Evolutionary conservation across 2,797 vertebrate species (phyloP).

Genomic region (Chelonia mydas): DNA sequence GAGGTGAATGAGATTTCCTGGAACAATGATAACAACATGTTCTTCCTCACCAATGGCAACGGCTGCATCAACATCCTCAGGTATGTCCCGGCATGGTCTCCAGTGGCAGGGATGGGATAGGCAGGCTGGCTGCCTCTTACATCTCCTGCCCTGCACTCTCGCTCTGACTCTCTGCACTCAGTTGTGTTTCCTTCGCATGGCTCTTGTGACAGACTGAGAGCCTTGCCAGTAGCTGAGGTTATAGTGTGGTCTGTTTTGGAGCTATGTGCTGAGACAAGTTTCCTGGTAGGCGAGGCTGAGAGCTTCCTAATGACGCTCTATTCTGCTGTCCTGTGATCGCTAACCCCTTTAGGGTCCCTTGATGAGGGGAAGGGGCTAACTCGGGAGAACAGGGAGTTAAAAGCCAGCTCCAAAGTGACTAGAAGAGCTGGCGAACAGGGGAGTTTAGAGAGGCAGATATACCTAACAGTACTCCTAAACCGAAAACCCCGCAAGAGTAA

Average conservation of each 20-base stretch:
- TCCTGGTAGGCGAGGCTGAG: neutral
- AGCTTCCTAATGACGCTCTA: neutral
- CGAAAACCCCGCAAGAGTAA: neutral
- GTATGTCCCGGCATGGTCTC: conserved; percentile 61
- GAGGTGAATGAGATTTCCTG: conserved; percentile 99
- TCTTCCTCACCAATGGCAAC: conserved; percentile 97
- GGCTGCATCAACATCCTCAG: conserved; percentile 98
- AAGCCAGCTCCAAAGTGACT: neutral
- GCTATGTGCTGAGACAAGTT: neutral
- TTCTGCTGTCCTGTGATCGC: neutral
- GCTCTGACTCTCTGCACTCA: neutral
- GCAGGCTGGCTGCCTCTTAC: neutral
- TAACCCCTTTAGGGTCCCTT: neutral
- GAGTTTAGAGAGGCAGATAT: neutral
- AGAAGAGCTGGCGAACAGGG: neutral
- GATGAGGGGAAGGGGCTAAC: neutral
- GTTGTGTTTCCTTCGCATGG: neutral
- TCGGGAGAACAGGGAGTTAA: neutral
- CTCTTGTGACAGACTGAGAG: neutral
- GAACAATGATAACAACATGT: conserved; percentile 99
- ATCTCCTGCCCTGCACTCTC: neutral
- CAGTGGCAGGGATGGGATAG: neutral
- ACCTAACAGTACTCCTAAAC: neutral
- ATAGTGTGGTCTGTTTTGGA: neutral
- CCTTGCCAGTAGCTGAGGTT: neutral